phyloP scores from a whole-genome alignment of 2,113 vertebrate genomes.

The Cathartes aura region DNA sequence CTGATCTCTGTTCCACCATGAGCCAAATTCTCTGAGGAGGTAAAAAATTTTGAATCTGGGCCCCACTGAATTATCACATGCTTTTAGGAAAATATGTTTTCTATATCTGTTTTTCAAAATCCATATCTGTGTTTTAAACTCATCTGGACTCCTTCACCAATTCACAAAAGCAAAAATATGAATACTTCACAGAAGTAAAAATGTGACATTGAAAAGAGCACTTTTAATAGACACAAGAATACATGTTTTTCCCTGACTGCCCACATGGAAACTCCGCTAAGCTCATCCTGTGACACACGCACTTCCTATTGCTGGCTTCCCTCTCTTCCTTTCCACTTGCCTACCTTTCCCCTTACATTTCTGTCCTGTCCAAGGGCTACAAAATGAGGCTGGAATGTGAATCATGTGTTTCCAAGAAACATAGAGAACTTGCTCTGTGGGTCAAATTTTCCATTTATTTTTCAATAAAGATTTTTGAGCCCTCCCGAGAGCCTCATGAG shows the following conservation, averaged over 20 bases:
- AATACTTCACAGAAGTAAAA: neutral
- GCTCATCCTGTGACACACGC: neutral
- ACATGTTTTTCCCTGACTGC: neutral
- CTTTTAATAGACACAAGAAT: neutral
- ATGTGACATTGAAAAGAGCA: neutral
- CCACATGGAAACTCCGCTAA: neutral
- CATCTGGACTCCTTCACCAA: neutral
- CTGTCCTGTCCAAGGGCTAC: neutral
- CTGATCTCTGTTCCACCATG: neutral
- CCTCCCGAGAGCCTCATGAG: neutral
- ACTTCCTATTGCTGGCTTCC: slow-evolving; percentile 10
- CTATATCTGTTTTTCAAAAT: neutral
- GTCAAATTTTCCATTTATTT: slow-evolving; percentile 34
- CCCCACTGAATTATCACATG: neutral
- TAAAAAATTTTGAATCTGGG: neutral
- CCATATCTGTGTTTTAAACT: neutral
- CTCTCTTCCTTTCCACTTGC: neutral
- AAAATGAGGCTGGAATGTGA: slow-evolving; percentile 3
- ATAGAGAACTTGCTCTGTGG: neutral
- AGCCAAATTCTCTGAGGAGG: neutral
- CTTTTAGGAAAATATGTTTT: neutral
- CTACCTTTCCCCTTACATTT: neutral
- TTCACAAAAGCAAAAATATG: neutral
- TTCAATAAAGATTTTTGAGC: slow-evolving; percentile 4
- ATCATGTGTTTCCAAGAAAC: slow-evolving; percentile 27